A percentile compares a stretch with the other conserved stretches of the same genome.
These are phyloP conservation scores for Drosophila ananassae DNA, from an alignment of 1,140 invertebrate species.

Conservation along the genomic window DNA sequence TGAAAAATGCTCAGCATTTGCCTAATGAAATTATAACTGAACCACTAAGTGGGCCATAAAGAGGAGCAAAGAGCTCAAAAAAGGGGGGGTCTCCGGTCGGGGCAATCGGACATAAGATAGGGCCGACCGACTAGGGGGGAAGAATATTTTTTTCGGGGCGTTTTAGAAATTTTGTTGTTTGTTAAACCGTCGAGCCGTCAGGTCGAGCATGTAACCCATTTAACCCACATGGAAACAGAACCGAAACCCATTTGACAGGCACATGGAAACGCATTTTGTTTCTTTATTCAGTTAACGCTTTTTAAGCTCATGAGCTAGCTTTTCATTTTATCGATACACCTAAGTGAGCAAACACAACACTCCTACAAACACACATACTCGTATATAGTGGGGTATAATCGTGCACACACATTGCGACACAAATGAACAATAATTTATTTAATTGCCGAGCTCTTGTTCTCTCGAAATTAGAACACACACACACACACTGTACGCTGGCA, in stretches of 20 bases:
- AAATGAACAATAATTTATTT: slow-evolving; percentile 80
- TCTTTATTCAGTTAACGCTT: slow-evolving; percentile 63
- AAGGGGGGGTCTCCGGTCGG: neutral
- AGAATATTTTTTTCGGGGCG: slow-evolving; percentile 25
- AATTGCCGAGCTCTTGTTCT: slow-evolving; percentile 69
- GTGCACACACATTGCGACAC: slow-evolving; percentile 33
- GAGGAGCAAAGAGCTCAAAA: slow-evolving; percentile 19
- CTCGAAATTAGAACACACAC: slow-evolving; percentile 55
- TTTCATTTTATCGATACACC: slow-evolving; percentile 63
- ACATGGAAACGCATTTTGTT: slow-evolving; percentile 33
- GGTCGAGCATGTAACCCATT: slow-evolving; percentile 61
- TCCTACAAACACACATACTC: slow-evolving; percentile 7
- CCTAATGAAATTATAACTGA: slow-evolving; percentile 78
- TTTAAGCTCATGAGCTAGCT: slow-evolving; percentile 61
- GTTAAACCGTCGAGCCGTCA: slow-evolving; percentile 20
- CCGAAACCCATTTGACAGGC: slow-evolving; percentile 11
- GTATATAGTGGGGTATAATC: neutral
- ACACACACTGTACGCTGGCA: slow-evolving; percentile 15
- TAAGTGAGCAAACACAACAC: slow-evolving; percentile 46
- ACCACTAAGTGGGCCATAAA: slow-evolving; percentile 70
- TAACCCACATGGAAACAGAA: slow-evolving; percentile 56
- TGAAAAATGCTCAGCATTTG: slow-evolving; percentile 80
- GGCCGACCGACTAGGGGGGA: too few relatives aligned
- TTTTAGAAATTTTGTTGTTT: slow-evolving; percentile 50
- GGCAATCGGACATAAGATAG: slow-evolving; percentile 2